Conservation (phyloP, 2,113 vertebrate species). For the Cavia aperea region DNA sequence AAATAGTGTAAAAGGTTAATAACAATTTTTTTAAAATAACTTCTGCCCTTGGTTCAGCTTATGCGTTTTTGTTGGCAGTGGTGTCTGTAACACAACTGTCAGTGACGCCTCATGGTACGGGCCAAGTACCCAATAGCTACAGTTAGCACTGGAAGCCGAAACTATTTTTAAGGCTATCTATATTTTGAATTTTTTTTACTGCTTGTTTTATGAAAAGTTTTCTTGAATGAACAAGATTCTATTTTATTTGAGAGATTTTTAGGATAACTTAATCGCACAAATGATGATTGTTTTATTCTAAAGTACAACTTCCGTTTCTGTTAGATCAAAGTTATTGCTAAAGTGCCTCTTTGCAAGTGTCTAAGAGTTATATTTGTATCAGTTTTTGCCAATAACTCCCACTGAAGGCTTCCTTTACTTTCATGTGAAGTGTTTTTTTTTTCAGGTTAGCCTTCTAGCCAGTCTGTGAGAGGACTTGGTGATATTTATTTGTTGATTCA, state of each 20-base stretch:
- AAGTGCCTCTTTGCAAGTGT: not conserved
- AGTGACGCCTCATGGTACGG: not conserved
- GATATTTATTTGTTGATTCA: not conserved
- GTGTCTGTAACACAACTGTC: not conserved
- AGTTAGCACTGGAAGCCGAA: not conserved
- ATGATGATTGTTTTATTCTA: slow-evolving; percentile 19
- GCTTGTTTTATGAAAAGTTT: slow-evolving; percentile 32
- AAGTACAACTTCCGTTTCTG: not conserved
- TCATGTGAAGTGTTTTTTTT: not conserved
- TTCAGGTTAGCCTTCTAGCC: not conserved
- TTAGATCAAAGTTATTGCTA: slow-evolving; percentile 21
- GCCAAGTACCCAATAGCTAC: not conserved
- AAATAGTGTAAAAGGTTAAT: slow-evolving; percentile 37
- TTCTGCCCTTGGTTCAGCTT: slow-evolving; percentile 6
- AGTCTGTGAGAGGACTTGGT: not conserved
- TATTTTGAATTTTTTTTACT: slow-evolving; percentile 15
- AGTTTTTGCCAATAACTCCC: not conserved
- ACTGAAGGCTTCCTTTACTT: not conserved
- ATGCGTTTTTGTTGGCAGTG: not conserved
- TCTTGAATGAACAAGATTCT: not conserved
- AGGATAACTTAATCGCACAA: not conserved
- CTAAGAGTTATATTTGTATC: not conserved
- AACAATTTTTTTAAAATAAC: slow-evolving; percentile 1
- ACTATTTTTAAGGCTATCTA: slow-evolving; percentile 4
- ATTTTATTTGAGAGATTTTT: slow-evolving; percentile 27